Evolutionary conservation across 2,888 invertebrate species (phyloP), one percentile per base, ranked within the genome.

Genomic region (Harmothoe impar): DNA sequence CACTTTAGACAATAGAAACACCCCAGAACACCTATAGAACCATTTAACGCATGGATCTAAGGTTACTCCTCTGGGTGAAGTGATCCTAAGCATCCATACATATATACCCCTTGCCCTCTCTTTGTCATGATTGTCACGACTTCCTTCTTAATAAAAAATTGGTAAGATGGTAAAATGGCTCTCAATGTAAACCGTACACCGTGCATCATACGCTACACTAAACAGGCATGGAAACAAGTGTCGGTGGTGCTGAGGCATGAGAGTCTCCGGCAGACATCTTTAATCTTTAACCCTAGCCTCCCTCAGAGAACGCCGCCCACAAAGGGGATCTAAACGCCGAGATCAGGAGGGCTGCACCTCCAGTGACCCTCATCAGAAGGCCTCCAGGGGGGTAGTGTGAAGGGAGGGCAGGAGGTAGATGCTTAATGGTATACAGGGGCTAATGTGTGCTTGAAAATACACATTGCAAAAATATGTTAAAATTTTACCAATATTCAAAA

Each of bases 191-290:
- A 62, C 62, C 62, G 0, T 20, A 62, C 62, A 62, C n/a, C 20
- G 62, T n/a, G n/a, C 12, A 62, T 62, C 62, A n/a, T 15, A 62
- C 62, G 62, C 62, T 62, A 62, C 23, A 62, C 20, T n/a, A 3
- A 20, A 1, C 62, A n/a, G 72, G 29, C 72, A 72, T 15, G 72
- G 72, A 72, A 72, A 72, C 72, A 72, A 72, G 72, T 72, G 72
- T 72, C 3, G 29, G n/a, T 7, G 72, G 72, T 25, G 3, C 15
- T 29, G 29, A 72, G 25, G 29, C 72, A 72, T 72, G 72, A 62
- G 62, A n/a, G 72, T 29, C 25, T 72, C 72, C 72, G 5, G 0
- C 72, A 72, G 72, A 25, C 72, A 72, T 72, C 72, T 72, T 72
- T 72, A 72, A 72, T 72, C 72, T 72, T 72, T 72, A 72, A 29